These are phyloP conservation scores for Pterois miles DNA, from an alignment of 2,797 vertebrate species.

Conservation along the genomic window DNA sequence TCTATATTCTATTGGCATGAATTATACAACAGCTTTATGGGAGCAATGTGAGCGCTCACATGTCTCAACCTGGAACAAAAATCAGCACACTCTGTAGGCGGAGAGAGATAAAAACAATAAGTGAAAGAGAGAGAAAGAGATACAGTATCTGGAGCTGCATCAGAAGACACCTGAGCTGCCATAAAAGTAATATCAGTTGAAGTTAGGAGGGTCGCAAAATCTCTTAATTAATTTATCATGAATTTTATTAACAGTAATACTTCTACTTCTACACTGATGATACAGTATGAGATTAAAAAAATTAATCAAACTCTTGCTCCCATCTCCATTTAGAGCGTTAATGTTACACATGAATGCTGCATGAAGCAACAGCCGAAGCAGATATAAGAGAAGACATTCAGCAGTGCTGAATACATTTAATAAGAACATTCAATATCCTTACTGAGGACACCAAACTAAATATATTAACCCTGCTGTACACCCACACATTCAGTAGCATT, in stretches of 20 bases:
- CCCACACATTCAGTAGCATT: background rate
- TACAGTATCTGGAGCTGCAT: background rate
- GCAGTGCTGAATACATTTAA: background rate
- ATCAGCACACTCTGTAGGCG: constrained; percentile 3
- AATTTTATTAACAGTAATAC: background rate
- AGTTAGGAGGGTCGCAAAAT: background rate
- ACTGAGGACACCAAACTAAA: background rate
- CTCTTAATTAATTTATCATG: background rate
- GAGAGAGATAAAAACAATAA: background rate
- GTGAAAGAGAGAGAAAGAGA: background rate
- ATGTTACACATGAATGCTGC: constrained; percentile 8
- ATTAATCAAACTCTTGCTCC: constrained; percentile 2
- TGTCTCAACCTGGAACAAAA: constrained; percentile 32
- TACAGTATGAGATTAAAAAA: background rate
- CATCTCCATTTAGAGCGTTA: background rate
- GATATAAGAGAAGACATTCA: constrained; percentile 1
- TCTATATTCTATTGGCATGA: constrained; percentile 56
- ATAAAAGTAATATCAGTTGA: constrained; percentile 24
- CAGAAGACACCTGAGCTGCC: background rate
- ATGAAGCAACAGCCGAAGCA: constrained; percentile 1
- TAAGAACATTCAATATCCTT: background rate
- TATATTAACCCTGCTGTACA: background rate
- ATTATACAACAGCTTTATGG: constrained; percentile 62
- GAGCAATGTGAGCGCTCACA: constrained; percentile 9
- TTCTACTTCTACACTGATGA: background rate